Percentiles rank a stretch among this genome's conserved stretches.
phyloP scores from a whole-genome alignment of 2,113 vertebrate genomes.

The Chroicocephalus ridibundus region DNA sequence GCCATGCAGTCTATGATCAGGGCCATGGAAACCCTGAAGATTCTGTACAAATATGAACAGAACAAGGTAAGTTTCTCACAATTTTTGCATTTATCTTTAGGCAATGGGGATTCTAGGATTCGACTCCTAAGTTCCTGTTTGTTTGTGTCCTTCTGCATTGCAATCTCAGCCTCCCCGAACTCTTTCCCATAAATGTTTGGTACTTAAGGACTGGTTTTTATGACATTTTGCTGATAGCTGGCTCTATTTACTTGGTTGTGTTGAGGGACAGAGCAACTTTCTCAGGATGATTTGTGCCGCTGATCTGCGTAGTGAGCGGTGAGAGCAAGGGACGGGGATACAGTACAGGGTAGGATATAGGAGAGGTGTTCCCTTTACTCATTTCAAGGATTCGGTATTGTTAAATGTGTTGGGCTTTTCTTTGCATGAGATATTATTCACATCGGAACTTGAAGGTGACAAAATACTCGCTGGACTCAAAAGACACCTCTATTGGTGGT shows the following conservation, averaged over 20 bases:
- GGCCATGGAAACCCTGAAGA: slow-evolving; percentile 85
- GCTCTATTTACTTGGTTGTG: background rate
- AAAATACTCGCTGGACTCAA: background rate
- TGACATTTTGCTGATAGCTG: background rate
- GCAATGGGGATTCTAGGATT: background rate
- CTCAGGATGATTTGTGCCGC: background rate
- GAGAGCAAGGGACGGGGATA: background rate
- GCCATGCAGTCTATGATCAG: slow-evolving; percentile 87
- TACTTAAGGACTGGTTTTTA: background rate
- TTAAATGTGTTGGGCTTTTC: background rate
- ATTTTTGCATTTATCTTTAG: background rate
- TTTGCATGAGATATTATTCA: background rate
- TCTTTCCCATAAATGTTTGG: background rate
- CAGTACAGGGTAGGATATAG: fast-evolving
- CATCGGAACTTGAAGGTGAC: background rate
- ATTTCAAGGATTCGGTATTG: background rate
- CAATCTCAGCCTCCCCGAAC: background rate
- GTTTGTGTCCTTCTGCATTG: background rate
- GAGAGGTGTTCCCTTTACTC: background rate
- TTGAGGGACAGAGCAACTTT: background rate
- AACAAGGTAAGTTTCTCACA: slow-evolving; percentile 73
- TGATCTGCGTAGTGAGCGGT: background rate
- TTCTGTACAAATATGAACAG: slow-evolving; percentile 81
- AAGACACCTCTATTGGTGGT: background rate
- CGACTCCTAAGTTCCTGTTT: background rate